These are phyloP conservation scores for Mesochorus sp. DNA, from an alignment of 2,888 invertebrate species.

Conservation along the genomic window DNA sequence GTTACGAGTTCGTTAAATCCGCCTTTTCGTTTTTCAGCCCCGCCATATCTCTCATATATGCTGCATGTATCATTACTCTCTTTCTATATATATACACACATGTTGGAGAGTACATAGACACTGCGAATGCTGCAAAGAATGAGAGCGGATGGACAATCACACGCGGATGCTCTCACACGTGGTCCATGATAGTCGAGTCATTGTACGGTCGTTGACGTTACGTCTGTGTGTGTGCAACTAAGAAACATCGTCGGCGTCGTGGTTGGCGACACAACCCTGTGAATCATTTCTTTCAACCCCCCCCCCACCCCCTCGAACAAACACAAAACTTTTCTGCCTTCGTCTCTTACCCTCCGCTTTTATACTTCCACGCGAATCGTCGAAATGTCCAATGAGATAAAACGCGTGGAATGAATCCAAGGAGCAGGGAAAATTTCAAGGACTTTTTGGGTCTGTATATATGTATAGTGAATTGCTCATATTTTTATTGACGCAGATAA, in stretches of 20 bases:
- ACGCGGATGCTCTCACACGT: constrained; percentile 32
- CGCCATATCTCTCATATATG: background rate
- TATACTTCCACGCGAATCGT: background rate
- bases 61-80: no score
- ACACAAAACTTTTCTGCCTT: constrained; percentile 8
- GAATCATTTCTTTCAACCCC: constrained; percentile 53
- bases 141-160: constrained; percentile 37
- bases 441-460: constrained; percentile 11
- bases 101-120: background rate
- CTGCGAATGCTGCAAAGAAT: constrained; percentile 38
- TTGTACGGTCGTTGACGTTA: constrained; percentile 63
- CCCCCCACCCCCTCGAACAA: constrained; percentile 18
- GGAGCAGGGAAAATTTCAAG: constrained; percentile 26
- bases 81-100: background rate
- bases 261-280: constrained; percentile 30
- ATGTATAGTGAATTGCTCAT: no score
- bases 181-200: constrained; percentile 63
- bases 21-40: background rate
- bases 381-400: constrained; percentile 44
- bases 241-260: constrained; percentile 49
- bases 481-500: no score
- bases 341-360: constrained; percentile 1
- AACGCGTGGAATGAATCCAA: constrained; percentile 14
- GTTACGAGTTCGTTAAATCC: background rate
- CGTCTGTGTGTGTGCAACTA: constrained; percentile 44